Base-by-base conservation (phyloP, 2,888 invertebrate species). In the Ametastegia equiseti region DNA sequence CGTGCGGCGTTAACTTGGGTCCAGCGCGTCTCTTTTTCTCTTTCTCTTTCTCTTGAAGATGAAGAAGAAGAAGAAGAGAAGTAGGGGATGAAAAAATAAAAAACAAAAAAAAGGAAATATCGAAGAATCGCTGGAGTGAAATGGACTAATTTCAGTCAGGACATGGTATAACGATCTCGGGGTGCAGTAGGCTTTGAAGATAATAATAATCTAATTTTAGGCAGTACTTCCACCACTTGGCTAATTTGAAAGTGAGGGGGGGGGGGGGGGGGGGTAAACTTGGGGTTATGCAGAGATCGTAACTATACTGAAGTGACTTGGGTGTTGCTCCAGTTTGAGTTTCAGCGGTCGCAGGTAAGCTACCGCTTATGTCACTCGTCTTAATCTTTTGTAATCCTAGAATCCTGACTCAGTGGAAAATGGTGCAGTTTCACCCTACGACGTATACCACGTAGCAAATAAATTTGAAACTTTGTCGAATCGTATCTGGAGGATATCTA, bases 131-230 rank as follows among this genome's bases (percentile, higher is more conserved):
- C 19, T 67, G n/a, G 6, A 23, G 11, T 27, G 19, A 7, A 54
- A 75, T 27, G 75, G 36, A 36, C 36, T 54, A 33, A n/a, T 54
- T 75, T 75, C 23, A n/a, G 33, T 36, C 1, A 13, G 13, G 54
- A 75, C 36, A 50, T 71, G 36, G 23, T 39, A 19, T 19, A 54
- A 54, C 54, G 75, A 75, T 89, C 87, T 86, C 87, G 88, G 89
- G 90, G 89, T 90, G 88, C 89, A 90, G 88, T 89, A 88, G 87
- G 89, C 87, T 88, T 88, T 88, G 87, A 87, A 87, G 91, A 91
- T 91, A 91, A 91, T 91, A 88, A 91, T 91, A 91, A 91, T 91
- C 91, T 91, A 88, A 88, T 89, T 91, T 91, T 90, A 90, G 89
- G 89, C 87, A 87, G 87, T 89, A 85, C 88, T 89, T 88, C 88